Conservation (phyloP, 1,140 invertebrate species). For the Agrypnia vestita region DNA sequence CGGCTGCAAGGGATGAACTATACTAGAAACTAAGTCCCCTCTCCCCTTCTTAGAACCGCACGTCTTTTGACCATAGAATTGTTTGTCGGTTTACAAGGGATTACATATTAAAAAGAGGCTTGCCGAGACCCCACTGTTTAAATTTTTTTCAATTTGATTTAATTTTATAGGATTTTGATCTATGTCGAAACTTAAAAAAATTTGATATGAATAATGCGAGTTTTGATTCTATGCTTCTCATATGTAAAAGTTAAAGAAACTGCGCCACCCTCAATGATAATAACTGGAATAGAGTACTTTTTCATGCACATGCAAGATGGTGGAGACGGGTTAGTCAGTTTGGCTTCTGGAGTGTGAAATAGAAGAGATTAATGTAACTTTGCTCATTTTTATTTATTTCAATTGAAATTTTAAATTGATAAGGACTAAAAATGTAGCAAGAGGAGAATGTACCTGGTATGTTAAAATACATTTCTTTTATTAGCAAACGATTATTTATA, state of each 20-base stretch:
- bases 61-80: too few species aligned
- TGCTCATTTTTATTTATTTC: constrained; percentile 13
- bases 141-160: too few species aligned
- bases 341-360: background rate
- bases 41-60: too few species aligned
- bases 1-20: too few species aligned
- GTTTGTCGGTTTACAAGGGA: too few species aligned
- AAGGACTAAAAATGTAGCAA: constrained; percentile 4
- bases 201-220: background rate
- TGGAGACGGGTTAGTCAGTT: too few species aligned
- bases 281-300: background rate
- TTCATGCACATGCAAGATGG: too few species aligned
- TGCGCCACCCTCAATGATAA: background rate
- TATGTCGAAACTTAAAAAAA: too few species aligned
- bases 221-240: background rate
- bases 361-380: constrained; percentile 27
- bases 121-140: too few species aligned
- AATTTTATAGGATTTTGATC: too few species aligned
- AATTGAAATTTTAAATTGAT: background rate
- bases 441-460: constrained; percentile 33
- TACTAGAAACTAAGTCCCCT: too few species aligned
- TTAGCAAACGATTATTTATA: constrained; percentile 39
- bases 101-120: too few species aligned
- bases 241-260: background rate
- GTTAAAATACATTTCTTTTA: constrained; percentile 30